Percentiles rank a stretch among this genome's conserved stretches.
phyloP scores from a whole-genome alignment of 2,113 vertebrate species.

The Chunga burmeisteri region DNA sequence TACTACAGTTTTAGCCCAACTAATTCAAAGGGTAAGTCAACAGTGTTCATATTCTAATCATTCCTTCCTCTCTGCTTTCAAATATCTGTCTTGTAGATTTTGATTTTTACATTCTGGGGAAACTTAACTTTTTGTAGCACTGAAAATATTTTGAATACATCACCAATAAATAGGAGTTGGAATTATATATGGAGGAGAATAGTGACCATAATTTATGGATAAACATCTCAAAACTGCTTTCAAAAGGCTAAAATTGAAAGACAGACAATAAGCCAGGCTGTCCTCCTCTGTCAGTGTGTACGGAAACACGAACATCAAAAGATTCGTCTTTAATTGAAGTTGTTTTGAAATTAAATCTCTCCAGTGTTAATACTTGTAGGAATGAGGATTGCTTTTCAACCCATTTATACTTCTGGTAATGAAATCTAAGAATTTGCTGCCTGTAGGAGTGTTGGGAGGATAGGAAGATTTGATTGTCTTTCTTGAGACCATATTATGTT shows the following conservation, averaged over 20 bases:
- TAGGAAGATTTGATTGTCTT: constrained; percentile 59
- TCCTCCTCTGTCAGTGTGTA: neutral
- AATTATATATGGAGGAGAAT: neutral
- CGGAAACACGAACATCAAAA: neutral
- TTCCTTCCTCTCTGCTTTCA: neutral
- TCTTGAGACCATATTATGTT: constrained; percentile 65
- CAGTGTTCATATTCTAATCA: neutral
- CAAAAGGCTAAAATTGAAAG: neutral
- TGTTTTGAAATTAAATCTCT: constrained; percentile 67
- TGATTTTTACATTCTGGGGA: neutral
- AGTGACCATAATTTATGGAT: neutral
- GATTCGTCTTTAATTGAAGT: constrained; percentile 50
- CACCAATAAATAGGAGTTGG: neutral
- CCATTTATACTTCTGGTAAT: constrained; percentile 32
- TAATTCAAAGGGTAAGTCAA: neutral
- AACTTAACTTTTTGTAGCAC: neutral
- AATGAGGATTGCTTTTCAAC: constrained; percentile 42
- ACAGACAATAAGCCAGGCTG: neutral
- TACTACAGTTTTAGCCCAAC: neutral
- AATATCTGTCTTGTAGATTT: neutral
- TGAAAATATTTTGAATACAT: neutral
- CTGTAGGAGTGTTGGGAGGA: constrained; percentile 26
- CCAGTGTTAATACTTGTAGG: constrained; percentile 36
- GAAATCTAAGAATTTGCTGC: constrained; percentile 44
- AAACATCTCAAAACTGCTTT: neutral